Evolutionary conservation across 2,797 vertebrate genomes (phyloP), one percentile per base, ranked within the genome.

Genomic region (Enteromius argenteus): DNA sequence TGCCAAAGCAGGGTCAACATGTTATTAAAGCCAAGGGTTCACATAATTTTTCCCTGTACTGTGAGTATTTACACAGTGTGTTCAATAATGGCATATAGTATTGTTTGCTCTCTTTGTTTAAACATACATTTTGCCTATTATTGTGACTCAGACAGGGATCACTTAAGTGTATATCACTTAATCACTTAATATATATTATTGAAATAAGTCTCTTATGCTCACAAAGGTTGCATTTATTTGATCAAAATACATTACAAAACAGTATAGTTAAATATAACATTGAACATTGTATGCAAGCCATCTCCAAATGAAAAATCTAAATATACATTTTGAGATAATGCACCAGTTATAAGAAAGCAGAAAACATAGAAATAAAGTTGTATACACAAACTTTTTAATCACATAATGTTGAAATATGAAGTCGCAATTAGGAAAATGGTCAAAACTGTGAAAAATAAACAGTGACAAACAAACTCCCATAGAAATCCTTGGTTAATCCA

Each of bases 1-100:
- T 56, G 73, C 51, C 30, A 75, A 56, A n/a, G 19, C 5, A 51
- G 46, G 19, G 17, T 53, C 49, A 74, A 53, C 49, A 74, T 74
- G 30, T 56, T 75, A 75, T 75, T 56, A 75, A 56, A 75, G 19
- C 5, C 19, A 74, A 53, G 30, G 19, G 11, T 56, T 37, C 73
- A 75, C 5, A 56, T 56, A 35, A 3, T 8, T 56, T 37, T 53
- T n/a, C 19, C 11, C 5, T 37, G 21, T 23, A 23, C 30, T 37
- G 32, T 15, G 32, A 56, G 35, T 37, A 10, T 39, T n/a, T 37
- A 7, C 35, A 68, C 10, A 2, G 21, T n/a, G 68, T 71, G 32
- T 56, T 56, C 21, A 56, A 15, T 37, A 32, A 51, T 17, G 14
- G 4, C 17, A 32, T 32, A 56, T 19, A 35, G 2, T 35, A 53